Evolutionary conservation across 2,888 invertebrate species (phyloP).

Genomic region (Stegana nigrithorax): DNA sequence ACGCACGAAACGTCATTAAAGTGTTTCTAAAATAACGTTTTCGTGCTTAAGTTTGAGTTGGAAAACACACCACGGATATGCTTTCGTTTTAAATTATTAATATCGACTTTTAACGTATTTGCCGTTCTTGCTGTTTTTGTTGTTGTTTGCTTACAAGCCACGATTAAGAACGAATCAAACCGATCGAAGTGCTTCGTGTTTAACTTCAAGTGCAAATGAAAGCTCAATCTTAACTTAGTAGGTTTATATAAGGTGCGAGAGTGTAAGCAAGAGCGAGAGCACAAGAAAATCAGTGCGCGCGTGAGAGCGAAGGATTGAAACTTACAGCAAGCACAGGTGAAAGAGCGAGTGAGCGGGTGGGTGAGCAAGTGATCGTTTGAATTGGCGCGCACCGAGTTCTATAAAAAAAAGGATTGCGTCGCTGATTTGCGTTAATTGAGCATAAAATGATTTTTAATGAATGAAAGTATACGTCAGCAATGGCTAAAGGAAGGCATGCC

Average conservation of each 20-base stretch:
- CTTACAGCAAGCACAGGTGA: background rate
- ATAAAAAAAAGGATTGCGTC: background rate
- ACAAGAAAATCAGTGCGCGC: background rate
- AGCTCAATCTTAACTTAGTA: constrained; percentile 45
- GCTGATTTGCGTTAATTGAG: background rate
- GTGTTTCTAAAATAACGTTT: background rate
- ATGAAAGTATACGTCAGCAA: constrained; percentile 5
- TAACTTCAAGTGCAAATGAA: constrained; percentile 56
- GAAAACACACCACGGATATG: constrained; percentile 45
- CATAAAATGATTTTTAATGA: background rate
- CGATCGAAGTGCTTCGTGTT: constrained; percentile 47
- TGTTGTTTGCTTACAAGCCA: background rate
- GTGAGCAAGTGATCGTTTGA: background rate
- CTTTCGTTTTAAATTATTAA: constrained; percentile 27
- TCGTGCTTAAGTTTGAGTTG: no score
- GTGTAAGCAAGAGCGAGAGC: background rate
- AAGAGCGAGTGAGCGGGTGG: background rate
- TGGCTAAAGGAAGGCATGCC: background rate
- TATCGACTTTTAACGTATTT: constrained; percentile 30
- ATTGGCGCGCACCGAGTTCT: background rate
- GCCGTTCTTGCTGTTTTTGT: constrained; percentile 6
- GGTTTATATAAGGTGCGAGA: constrained; percentile 55
- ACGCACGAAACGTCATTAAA: background rate
- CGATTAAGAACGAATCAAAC: constrained; percentile 10
- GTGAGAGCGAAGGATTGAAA: background rate